Evolutionary conservation across 2,797 vertebrate genomes (phyloP).

Genomic region (Eulemur coronatus): DNA sequence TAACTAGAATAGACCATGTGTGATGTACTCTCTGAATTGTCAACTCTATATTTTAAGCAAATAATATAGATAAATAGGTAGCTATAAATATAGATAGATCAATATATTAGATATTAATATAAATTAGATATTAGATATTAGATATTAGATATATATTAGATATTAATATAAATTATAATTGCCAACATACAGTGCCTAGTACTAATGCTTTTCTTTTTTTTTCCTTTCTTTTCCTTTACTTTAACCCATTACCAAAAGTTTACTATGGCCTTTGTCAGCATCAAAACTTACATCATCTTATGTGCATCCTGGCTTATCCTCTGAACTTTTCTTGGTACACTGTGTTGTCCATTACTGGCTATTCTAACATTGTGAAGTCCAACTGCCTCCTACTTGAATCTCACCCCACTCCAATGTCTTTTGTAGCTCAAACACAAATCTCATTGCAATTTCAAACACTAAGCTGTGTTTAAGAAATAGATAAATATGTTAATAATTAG

Average conservation of each 20-base stretch:
- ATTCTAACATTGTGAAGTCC: not conserved
- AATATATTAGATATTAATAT: not conserved
- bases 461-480: not conserved
- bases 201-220: not conserved
- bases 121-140: not conserved
- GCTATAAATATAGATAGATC: not conserved
- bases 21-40: not conserved
- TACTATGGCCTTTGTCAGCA: not conserved
- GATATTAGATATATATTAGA: no score
- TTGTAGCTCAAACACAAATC: not conserved
- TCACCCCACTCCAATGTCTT: not conserved
- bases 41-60: not conserved
- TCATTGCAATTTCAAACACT: not conserved
- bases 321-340: not conserved
- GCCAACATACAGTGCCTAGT: not conserved
- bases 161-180: not conserved
- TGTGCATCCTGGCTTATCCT: not conserved
- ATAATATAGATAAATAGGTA: not conserved
- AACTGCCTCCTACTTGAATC: not conserved
- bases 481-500: not conserved
- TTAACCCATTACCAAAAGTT: not conserved
- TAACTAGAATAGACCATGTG: not conserved
- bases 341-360: not conserved
- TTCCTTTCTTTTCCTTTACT: not conserved
- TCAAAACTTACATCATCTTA: not conserved